Conservation (phyloP, 2,888 invertebrate species). For the Epinotia bilunana region DNA sequence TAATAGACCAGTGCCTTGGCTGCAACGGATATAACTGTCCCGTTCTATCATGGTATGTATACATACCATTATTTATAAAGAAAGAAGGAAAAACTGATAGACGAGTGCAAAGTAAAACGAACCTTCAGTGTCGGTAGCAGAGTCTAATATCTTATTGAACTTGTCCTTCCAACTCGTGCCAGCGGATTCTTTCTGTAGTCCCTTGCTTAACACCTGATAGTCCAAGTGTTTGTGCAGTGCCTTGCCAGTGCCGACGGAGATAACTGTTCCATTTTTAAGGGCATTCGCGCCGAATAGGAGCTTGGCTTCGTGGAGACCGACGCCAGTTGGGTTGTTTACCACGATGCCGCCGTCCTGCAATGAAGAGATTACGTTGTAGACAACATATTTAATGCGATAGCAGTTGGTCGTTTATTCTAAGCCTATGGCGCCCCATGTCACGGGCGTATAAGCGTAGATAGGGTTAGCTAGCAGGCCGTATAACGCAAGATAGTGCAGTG, state of each 20-base stretch:
- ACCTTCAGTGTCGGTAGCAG: conserved; percentile 95
- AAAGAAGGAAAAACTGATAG: neutral
- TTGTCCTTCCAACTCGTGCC: conserved; percentile 89
- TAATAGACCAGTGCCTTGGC: conserved; percentile 50
- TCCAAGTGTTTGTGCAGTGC: conserved; percentile 72
- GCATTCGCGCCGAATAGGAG: conserved; percentile 91
- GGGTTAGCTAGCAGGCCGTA: too few relatives aligned
- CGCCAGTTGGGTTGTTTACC: conserved; percentile 94
- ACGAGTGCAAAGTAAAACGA: conserved; percentile 44
- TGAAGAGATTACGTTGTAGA: neutral
- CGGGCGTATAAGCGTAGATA: too few relatives aligned
- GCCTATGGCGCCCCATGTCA: too few relatives aligned
- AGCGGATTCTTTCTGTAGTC: conserved; percentile 55
- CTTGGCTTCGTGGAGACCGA: conserved; percentile 94
- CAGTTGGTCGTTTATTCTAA: neutral
- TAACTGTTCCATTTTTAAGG: conserved; percentile 87
- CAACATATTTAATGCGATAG: neutral
- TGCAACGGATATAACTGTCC: neutral
- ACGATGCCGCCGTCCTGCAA: conserved; percentile 91
- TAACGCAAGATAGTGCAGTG: too few relatives aligned
- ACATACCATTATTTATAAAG: too few relatives aligned
- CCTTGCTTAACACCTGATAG: conserved; percentile 56
- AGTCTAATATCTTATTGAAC: conserved; percentile 91
- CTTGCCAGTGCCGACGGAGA: conserved; percentile 93
- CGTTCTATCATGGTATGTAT: too few relatives aligned